These are phyloP conservation scores for Pentamera pediparva DNA, from an alignment of 53 echinoderm and acorn worm genomes.

Conservation along the genomic window DNA sequence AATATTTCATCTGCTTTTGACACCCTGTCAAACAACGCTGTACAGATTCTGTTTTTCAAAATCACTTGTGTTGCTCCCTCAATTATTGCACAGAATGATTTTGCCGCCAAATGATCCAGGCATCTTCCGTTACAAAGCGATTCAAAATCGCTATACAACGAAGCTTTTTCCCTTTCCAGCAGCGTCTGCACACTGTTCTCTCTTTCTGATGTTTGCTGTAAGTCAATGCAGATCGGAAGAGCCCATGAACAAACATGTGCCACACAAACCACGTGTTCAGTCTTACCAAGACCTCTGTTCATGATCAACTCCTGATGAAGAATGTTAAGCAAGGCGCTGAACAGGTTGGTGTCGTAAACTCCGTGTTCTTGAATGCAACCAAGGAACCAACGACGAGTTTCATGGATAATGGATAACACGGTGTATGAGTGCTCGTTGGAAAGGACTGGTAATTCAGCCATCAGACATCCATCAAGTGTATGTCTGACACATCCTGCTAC, in stretches of 20 bases:
- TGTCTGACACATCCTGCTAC: neutral
- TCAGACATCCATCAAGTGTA: neutral
- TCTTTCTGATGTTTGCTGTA: neutral
- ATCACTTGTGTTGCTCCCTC: neutral
- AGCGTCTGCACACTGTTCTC: neutral
- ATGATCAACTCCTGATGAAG: neutral
- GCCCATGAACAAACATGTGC: conserved; percentile 16
- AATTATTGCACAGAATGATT: neutral
- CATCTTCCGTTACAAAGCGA: neutral
- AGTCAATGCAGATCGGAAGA: neutral
- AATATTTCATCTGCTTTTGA: neutral
- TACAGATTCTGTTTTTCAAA: neutral
- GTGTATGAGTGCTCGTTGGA: neutral
- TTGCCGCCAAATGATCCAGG: neutral
- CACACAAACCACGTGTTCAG: neutral
- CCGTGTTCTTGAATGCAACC: neutral
- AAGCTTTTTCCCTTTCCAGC: neutral
- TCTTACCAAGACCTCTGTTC: neutral
- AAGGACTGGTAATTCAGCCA: neutral
- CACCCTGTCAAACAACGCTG: neutral
- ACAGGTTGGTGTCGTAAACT: neutral
- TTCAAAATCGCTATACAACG: neutral
- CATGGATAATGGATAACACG: neutral
- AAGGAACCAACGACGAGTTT: neutral
- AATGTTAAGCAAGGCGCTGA: neutral